Percentiles rank a stretch among this genome's conserved stretches.
Conservation (phyloP, 2,113 vertebrate genomes). For the Salminus brasiliensis region DNA sequence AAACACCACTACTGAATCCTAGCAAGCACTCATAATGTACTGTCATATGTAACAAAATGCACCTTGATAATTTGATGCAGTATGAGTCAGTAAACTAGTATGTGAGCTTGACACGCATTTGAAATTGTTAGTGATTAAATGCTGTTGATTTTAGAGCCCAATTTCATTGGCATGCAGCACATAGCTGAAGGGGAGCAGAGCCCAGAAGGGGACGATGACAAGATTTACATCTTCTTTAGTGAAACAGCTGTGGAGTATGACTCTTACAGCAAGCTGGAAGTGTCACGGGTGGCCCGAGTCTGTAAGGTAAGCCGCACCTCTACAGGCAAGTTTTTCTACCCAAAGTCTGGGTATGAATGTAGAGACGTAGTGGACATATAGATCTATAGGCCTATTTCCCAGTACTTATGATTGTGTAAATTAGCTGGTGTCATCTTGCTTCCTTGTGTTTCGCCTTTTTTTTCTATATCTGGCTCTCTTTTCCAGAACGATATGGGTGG, state of each 20-base stretch:
- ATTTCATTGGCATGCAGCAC: constrained; percentile 78
- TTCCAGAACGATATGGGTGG: constrained; percentile 79
- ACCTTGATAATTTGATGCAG: too few species aligned
- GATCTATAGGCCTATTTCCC: neutral
- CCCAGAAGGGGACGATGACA: constrained; percentile 75
- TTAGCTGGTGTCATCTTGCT: neutral
- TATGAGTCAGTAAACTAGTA: too few species aligned
- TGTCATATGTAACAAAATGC: too few species aligned
- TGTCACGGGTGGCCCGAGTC: constrained; percentile 81
- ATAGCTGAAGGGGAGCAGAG: constrained; percentile 71
- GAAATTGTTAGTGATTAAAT: neutral
- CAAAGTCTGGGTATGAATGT: too few species aligned
- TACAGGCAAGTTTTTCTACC: neutral
- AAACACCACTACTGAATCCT: too few species aligned
- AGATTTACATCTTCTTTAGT: constrained; percentile 85
- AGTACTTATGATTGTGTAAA: neutral
- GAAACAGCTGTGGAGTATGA: constrained; percentile 83
- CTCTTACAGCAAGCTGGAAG: constrained; percentile 76
- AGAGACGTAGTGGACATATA: too few species aligned
- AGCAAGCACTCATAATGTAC: too few species aligned
- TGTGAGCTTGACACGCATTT: too few species aligned
- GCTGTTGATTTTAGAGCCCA: constrained; percentile 74
- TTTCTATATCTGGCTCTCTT: neutral
- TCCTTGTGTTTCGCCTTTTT: neutral
- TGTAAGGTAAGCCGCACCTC: constrained; percentile 72